phyloP scores from a whole-genome alignment of 2,888 invertebrate genomes.

The Dexiosoma caninum region DNA sequence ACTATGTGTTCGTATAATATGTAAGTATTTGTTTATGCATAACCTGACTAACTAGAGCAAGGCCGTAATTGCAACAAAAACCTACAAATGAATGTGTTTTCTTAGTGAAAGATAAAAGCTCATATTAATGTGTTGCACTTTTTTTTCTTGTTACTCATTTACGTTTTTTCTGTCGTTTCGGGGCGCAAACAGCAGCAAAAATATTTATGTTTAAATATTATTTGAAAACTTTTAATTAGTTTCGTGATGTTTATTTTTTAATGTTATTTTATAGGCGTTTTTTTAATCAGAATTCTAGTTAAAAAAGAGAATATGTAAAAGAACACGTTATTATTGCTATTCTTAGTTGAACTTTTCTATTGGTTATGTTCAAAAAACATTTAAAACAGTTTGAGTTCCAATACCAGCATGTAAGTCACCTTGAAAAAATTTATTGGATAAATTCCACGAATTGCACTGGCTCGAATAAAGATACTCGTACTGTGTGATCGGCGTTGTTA shows the following conservation, averaged over 20 bases:
- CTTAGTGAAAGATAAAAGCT: slow-evolving; percentile 16
- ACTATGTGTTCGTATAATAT: background rate
- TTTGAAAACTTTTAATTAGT: slow-evolving; percentile 56
- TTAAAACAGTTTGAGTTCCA: too few species aligned
- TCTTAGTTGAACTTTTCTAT: too few species aligned
- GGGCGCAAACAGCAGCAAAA: slow-evolving; percentile 29
- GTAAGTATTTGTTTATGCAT: background rate
- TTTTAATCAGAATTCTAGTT: slow-evolving; percentile 23
- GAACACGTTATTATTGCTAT: too few species aligned
- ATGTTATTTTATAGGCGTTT: slow-evolving; percentile 19
- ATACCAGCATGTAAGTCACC: too few species aligned
- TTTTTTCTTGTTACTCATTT: too few species aligned
- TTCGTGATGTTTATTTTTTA: slow-evolving; percentile 50
- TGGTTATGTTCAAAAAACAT: too few species aligned
- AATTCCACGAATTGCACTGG: too few species aligned
- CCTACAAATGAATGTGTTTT: background rate
- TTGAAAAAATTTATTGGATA: too few species aligned
- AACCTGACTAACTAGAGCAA: slow-evolving; percentile 44
- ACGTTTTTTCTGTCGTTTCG: slow-evolving; percentile 6
- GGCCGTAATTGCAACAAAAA: slow-evolving; percentile 32
- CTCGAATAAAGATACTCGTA: too few species aligned
- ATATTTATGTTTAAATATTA: slow-evolving; percentile 32
- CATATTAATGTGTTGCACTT: slow-evolving; percentile 44
- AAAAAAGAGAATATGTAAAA: too few species aligned
- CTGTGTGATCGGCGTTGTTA: too few species aligned